Percentiles rank a stretch among this genome's conserved stretches.
These are phyloP conservation scores for Toxotes chatareus DNA, from an alignment of 2,113 vertebrate species.

Conservation along the genomic window DNA sequence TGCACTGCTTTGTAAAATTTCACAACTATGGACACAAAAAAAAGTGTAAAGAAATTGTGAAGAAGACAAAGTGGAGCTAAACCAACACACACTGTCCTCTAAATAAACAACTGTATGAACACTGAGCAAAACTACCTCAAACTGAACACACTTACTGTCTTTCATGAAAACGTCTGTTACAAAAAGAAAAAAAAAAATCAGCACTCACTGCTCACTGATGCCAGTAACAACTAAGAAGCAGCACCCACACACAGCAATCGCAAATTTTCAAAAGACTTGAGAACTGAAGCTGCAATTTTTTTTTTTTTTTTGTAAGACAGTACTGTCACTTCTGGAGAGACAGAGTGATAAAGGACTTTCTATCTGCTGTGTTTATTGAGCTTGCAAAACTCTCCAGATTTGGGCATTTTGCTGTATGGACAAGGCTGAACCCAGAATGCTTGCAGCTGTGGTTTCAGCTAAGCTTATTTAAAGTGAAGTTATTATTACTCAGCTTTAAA, in stretches of 20 bases:
- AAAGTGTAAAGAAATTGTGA: no score
- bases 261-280: constrained; percentile 12
- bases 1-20: no score
- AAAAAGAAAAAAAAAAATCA: constrained; percentile 28
- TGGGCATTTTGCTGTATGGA: constrained; percentile 48
- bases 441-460: constrained; percentile 55
- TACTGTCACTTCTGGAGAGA: constrained; percentile 1
- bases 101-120: neutral
- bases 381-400: constrained; percentile 47
- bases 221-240: neutral
- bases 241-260: neutral
- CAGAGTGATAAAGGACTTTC: constrained; percentile 30
- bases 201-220: neutral
- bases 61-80: no score
- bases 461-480: constrained; percentile 48
- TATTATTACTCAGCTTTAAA: constrained; percentile 48
- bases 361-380: constrained; percentile 42
- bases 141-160: neutral
- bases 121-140: neutral
- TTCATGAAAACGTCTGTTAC: neutral
- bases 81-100: neutral
- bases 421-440: constrained; percentile 29
- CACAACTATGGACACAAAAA: no score
- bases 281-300: constrained; percentile 1
- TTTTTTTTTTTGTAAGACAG: neutral